phyloP scores from a whole-genome alignment of 1,140 invertebrate species.

The Epicauta chinensis region DNA sequence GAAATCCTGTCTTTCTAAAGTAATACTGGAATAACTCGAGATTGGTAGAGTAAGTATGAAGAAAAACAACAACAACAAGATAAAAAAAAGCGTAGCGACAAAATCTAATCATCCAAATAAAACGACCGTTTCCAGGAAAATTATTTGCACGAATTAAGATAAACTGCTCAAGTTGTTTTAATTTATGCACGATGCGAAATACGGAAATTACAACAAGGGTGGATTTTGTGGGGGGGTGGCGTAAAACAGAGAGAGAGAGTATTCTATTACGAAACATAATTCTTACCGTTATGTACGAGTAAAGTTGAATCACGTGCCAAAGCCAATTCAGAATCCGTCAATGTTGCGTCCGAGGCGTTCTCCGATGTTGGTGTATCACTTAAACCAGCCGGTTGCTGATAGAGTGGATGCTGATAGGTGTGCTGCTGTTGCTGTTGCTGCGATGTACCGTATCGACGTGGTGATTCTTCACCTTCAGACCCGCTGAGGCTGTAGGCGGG shows the following conservation, averaged over 20 bases:
- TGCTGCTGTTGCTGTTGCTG: conserved; percentile 21
- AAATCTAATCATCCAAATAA: conserved; percentile 25
- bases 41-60: too few species aligned
- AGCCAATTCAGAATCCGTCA: conserved; percentile 73
- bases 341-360: conserved; percentile 73
- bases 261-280: too few species aligned
- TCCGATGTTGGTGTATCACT: conserved; percentile 71
- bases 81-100: conserved; percentile 9
- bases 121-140: conserved; percentile 14
- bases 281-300: conserved; percentile 71
- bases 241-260: too few species aligned
- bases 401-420: conserved; percentile 46
- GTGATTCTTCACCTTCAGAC: conserved; percentile 56
- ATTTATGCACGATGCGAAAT: conserved; percentile 14
- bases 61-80: too few species aligned
- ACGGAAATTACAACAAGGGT: conserved; percentile 1
- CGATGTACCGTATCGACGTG: conserved; percentile 39
- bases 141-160: conserved; percentile 20
- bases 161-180: conserved; percentile 17
- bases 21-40: too few species aligned
- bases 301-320: conserved; percentile 69
- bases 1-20: too few species aligned
- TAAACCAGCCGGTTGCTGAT: conserved; percentile 56
- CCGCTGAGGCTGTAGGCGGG: conserved; percentile 58
- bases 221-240: too few species aligned